Base-by-base conservation (phyloP, 2,113 vertebrate species). In the Xenopus borealis region DNA sequence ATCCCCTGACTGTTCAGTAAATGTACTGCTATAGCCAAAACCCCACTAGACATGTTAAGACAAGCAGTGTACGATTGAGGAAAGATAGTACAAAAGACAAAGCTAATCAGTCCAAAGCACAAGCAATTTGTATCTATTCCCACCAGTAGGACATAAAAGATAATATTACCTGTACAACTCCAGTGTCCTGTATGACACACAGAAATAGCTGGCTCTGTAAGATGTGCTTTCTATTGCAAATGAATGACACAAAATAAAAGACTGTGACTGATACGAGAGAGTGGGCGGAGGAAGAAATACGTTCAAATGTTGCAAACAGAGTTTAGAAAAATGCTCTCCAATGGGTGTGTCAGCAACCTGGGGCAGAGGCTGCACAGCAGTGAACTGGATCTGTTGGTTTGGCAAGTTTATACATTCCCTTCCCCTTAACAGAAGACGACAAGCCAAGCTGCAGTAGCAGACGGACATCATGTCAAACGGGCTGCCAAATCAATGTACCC, bases 331-430 rank as follows among this genome's bases (percentile, higher is more conserved):
- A 76, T 44, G 66, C 66, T 62, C 14, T 46, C 46, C 16, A 16
- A 11, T 44, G 66, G 73, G 73, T 69, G 73, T 76, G 73, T 30
- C 59, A 6, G 58, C 47, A 17, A 69, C 72, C 53, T 12, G 45
- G 69, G 73, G 66, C 73, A 63, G 55, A 68, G 64, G 64, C 59
- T 12, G 62, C 47, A 13, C 47, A 17, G 30, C 62, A 40, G 20
- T 20, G 52, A 74, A 76, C 73, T 62, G 73, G 73, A 66, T 69
- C 46, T 9, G 72, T 69, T 7, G 58, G 72, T 75, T 75, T 68
- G 13, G 23, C 2, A 12, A 40, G 33, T 40, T 45, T 50, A 67
- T 33, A 30, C 47, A 18, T 18, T 18, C 58, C 44, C 45, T 16
- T 75, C 45, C 17, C 30, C 6, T 23, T 59, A 19, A 50, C 47